Evolutionary conservation across 2,888 invertebrate genomes (phyloP), one percentile per base, ranked within the genome.

Genomic region (Carpatolechia fugitivella): DNA sequence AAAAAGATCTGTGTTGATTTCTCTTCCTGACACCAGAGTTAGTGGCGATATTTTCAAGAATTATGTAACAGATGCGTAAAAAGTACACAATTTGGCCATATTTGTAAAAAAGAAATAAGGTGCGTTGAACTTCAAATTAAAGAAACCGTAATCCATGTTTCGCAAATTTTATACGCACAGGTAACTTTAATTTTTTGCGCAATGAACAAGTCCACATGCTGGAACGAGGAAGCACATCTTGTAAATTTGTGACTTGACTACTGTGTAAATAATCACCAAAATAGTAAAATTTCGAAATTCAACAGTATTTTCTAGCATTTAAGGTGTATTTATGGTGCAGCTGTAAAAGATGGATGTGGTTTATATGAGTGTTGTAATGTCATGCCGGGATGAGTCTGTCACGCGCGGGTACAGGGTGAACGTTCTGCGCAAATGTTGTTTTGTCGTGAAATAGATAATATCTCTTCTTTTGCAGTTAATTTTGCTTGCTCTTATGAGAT

Each of bases 381-480:
- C 76, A 76, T 71, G 78, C 67, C 72, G 68, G 78, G 78, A 82
- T 84, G 78, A 68, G 71, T 72, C 69, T 80, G 86, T 86, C 85
- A 85, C 85, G 85, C 74, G 76, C 66, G 59, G 52, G 52, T 54
- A 11, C n/a, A 59, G 78, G 86, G 83, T 87, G 80, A 88, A 85
- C 65, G 87, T 70, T 74, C 87, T 82, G 61, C 44, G 74, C 76
- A 80, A 83, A 84, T 77, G 77, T 74, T 72, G 36, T 44, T 24
- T 44, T 44, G 65, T 68, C 67, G 60, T 71, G 65, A 72, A 69
- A 49, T 53, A 41, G 11, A 49, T 40, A 13, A 35, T 5, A 2
- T 40, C 5, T 16, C 52, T 52, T 24, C 47, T 10, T 6, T 20
- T 20, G 20, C 20, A 16, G 11, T 20, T 41, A 18, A 6, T 41